These are phyloP conservation scores for Oscheius onirici DNA, from an alignment of 2,888 invertebrate genomes.

Conservation along the genomic window DNA sequence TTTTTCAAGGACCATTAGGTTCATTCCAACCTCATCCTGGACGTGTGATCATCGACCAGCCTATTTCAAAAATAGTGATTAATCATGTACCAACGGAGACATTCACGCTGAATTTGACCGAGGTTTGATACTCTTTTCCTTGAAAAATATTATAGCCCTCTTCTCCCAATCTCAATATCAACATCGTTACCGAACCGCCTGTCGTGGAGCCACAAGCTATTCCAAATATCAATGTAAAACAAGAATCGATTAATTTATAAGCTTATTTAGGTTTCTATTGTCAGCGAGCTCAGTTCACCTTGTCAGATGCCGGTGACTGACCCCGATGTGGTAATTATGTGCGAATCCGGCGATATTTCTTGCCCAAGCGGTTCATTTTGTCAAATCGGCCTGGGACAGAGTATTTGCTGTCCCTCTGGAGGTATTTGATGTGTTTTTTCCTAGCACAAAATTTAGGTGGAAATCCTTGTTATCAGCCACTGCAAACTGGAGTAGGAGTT, in stretches of 20 bases:
- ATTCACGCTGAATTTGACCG: slow-evolving; percentile 2
- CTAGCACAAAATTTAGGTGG: slow-evolving; percentile 34
- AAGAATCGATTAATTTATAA: neutral
- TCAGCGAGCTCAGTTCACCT: slow-evolving; percentile 38
- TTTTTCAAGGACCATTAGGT: slow-evolving; percentile 4
- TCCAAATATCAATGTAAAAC: slow-evolving; percentile 6
- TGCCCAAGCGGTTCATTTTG: slow-evolving; percentile 56
- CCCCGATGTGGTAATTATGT: slow-evolving; percentile 49
- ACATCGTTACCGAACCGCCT: neutral
- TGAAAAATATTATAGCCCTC: neutral
- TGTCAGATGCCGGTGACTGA: slow-evolving; percentile 41
- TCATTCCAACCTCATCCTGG: slow-evolving; percentile 20
- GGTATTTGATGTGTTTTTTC: slow-evolving; percentile 24
- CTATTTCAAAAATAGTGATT: neutral
- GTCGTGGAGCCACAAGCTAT: neutral
- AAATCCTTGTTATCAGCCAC: slow-evolving; percentile 50
- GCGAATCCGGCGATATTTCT: slow-evolving; percentile 36
- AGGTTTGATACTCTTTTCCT: neutral
- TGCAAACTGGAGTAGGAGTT: slow-evolving; percentile 52
- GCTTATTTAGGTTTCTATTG: slow-evolving; percentile 8
- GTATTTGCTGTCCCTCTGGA: slow-evolving; percentile 56
- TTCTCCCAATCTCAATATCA: neutral
- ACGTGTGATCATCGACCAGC: neutral
- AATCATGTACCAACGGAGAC: slow-evolving; percentile 14
- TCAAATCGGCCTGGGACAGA: slow-evolving; percentile 53